These are phyloP conservation scores for Sciurus carolinensis DNA, from an alignment of 2,797 vertebrate genomes.

Conservation along the genomic window DNA sequence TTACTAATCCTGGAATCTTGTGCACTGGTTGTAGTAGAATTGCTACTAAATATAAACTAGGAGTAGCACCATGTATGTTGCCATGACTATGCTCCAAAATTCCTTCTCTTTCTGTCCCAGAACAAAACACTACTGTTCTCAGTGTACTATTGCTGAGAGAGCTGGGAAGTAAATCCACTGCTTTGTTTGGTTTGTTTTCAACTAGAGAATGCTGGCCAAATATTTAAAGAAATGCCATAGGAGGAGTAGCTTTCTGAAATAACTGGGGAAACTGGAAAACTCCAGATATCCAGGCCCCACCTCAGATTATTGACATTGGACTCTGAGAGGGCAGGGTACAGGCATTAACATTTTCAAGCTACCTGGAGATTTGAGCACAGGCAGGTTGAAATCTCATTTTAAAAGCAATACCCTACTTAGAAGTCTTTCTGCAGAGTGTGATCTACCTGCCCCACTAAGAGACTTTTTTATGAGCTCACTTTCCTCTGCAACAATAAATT, in stretches of 20 bases:
- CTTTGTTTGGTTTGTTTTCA: background rate
- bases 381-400: background rate
- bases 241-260: background rate
- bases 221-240: background rate
- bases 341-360: background rate
- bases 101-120: background rate
- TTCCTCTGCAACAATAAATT: background rate
- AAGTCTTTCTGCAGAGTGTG: background rate
- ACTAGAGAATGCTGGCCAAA: background rate
- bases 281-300: background rate
- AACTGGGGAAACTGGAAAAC: background rate
- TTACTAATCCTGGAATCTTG: background rate
- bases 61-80: background rate
- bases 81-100: background rate
- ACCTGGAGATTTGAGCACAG: background rate
- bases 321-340: background rate
- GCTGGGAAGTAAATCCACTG: background rate
- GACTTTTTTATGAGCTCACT: background rate
- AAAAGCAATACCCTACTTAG: background rate
- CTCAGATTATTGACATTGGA: background rate
- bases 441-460: background rate
- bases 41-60: background rate
- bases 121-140: background rate
- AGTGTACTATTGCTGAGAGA: background rate
- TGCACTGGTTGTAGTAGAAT: background rate